These are phyloP conservation scores for Trypoxylus dichotomus DNA, from an alignment of 1,140 invertebrate genomes.

Conservation along the genomic window DNA sequence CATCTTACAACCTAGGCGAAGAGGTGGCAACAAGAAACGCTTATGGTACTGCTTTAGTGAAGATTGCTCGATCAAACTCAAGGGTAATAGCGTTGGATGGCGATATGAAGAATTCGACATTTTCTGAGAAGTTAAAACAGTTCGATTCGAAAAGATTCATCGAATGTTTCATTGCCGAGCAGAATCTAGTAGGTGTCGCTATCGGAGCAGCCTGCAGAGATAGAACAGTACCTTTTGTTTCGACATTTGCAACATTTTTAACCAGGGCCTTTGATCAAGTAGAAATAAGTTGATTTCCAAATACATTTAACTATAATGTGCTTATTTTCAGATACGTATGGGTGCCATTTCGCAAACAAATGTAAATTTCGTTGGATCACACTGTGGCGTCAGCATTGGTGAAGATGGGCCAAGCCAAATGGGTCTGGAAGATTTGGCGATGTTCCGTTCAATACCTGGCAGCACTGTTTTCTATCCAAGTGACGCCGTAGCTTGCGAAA, in stretches of 20 bases:
- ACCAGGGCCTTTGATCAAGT: slow-evolving; percentile 92
- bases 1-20: slow-evolving; percentile 81
- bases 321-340: slow-evolving; percentile 80
- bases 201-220: slow-evolving; percentile 87
- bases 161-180: slow-evolving; percentile 97
- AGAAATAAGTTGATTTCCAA: slow-evolving; percentile 77
- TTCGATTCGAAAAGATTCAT: slow-evolving; percentile 76
- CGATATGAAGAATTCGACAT: slow-evolving; percentile 95
- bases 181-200: slow-evolving; percentile 93
- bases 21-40: slow-evolving; percentile 88
- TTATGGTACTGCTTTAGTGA: slow-evolving; percentile 81
- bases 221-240: slow-evolving; percentile 86
- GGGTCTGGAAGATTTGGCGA: slow-evolving; percentile 93
- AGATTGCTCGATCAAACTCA: slow-evolving; percentile 77
- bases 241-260: slow-evolving; percentile 97
- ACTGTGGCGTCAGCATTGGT: slow-evolving; percentile 91
- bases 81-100: slow-evolving; percentile 88
- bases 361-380: slow-evolving; percentile 90
- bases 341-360: slow-evolving; percentile 96
- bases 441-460: slow-evolving; percentile 89
- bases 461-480: slow-evolving; percentile 93
- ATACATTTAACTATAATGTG: slow-evolving; percentile 61
- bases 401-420: slow-evolving; percentile 98
- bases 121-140: slow-evolving; percentile 87
- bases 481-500: slow-evolving; percentile 90